phyloP scores from a whole-genome alignment of 2,113 vertebrate species.

The Channa argus region DNA sequence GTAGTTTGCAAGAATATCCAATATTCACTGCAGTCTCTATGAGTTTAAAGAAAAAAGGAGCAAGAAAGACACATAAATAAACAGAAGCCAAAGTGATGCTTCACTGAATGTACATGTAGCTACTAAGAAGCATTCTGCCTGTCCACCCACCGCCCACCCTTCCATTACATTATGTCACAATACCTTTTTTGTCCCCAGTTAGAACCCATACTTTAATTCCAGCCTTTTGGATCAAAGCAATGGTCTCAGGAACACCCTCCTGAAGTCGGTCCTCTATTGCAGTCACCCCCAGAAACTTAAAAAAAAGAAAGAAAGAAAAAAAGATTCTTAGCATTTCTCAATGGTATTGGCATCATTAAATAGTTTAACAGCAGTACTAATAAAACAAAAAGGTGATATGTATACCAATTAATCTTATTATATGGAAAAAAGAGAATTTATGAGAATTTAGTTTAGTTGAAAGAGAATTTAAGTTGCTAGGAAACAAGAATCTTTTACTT shows the following conservation, averaged over 20 bases:
- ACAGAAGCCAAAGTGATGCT: neutral
- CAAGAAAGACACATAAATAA: neutral
- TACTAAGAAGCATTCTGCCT: neutral
- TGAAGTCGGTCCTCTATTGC: slow-evolving; percentile 95
- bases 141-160: too few species aligned
- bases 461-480: neutral
- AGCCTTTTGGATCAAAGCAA: slow-evolving; percentile 86
- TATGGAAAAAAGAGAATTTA: too few species aligned
- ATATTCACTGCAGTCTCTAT: slow-evolving; percentile 94
- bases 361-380: neutral
- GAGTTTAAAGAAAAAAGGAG: neutral
- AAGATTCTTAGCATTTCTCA: neutral
- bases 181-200: slow-evolving; percentile 97
- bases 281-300: slow-evolving; percentile 91
- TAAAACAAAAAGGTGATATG: neutral
- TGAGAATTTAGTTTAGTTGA: too few species aligned
- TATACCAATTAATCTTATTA: neutral
- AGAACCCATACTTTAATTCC: slow-evolving; percentile 95
- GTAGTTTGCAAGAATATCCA: slow-evolving; percentile 90
- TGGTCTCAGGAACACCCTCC: slow-evolving; percentile 90
- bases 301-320: neutral
- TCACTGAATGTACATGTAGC: neutral
- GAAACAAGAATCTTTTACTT: neutral
- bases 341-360: neutral
- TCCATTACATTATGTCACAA: neutral